These are phyloP conservation scores for Chironomus riparius DNA, from an alignment of 2,888 invertebrate genomes.

Conservation along the genomic window DNA sequence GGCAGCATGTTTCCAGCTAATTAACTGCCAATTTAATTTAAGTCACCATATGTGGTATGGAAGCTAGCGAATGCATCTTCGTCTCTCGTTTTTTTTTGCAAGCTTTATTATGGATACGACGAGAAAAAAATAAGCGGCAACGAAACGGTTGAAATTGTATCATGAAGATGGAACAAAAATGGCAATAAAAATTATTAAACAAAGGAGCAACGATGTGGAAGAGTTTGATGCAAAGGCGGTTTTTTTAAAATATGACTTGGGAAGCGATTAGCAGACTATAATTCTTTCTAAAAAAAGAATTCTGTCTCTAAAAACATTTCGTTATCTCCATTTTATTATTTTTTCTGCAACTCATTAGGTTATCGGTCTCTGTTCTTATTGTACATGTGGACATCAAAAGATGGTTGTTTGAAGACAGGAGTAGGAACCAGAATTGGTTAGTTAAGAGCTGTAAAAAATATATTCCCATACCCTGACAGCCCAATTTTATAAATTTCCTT, in stretches of 20 bases:
- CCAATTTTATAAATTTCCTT: too few relatives aligned
- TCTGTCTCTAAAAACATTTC: neutral
- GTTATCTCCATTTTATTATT: neutral
- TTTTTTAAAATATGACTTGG: conserved; percentile 9
- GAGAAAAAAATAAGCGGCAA: neutral
- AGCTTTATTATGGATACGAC: neutral
- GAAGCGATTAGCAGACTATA: conserved; percentile 18
- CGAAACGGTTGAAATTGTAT: neutral
- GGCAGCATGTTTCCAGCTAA: conserved; percentile 25
- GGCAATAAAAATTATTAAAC: too few relatives aligned
- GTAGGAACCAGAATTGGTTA: too few relatives aligned
- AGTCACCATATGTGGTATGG: conserved; percentile 16
- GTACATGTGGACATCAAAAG: too few relatives aligned
- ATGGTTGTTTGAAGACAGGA: too few relatives aligned
- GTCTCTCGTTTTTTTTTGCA: neutral
- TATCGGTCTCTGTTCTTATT: neutral
- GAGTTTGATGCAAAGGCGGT: neutral
- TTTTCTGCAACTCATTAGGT: neutral
- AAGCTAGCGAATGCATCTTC: neutral
- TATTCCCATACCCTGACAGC: too few relatives aligned
- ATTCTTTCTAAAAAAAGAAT: conserved; percentile 1
- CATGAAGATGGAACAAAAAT: too few relatives aligned
- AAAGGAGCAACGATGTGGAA: too few relatives aligned
- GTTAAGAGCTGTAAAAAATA: too few relatives aligned
- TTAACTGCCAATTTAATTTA: conserved; percentile 26